Evolutionary conservation across 2,113 vertebrate genomes (phyloP).

Genomic region (Tragelaphus scriptus): DNA sequence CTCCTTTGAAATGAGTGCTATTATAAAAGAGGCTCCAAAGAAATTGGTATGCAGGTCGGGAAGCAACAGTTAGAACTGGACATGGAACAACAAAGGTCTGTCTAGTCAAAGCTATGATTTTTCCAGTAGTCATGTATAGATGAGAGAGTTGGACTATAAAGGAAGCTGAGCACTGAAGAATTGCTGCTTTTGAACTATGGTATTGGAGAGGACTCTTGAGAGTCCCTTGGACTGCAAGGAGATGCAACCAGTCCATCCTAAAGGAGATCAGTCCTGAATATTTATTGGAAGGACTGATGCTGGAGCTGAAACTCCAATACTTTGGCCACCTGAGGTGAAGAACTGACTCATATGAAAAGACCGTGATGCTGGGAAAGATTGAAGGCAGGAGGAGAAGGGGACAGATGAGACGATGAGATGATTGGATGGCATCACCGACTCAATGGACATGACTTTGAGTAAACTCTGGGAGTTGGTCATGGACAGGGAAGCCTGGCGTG

Average conservation of each 20-base stretch:
- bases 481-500: neutral
- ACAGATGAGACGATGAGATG: neutral
- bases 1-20: neutral
- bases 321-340: neutral
- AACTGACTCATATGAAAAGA: neutral
- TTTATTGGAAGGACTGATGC: neutral
- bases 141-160: neutral
- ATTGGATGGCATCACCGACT: neutral
- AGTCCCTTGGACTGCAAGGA: neutral
- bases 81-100: neutral
- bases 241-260: neutral
- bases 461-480: neutral
- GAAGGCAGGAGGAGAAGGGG: neutral
- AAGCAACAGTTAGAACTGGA: neutral
- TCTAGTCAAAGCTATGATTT: neutral
- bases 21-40: neutral
- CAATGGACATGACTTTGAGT: neutral
- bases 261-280: neutral
- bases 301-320: neutral
- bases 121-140: neutral
- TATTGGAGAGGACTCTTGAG: neutral
- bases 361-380: neutral
- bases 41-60: accelerated
- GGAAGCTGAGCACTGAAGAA: neutral
- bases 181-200: neutral